Evolutionary conservation across 2,888 invertebrate genomes (phyloP).

Genomic region (Schizotus pectinicornis): DNA sequence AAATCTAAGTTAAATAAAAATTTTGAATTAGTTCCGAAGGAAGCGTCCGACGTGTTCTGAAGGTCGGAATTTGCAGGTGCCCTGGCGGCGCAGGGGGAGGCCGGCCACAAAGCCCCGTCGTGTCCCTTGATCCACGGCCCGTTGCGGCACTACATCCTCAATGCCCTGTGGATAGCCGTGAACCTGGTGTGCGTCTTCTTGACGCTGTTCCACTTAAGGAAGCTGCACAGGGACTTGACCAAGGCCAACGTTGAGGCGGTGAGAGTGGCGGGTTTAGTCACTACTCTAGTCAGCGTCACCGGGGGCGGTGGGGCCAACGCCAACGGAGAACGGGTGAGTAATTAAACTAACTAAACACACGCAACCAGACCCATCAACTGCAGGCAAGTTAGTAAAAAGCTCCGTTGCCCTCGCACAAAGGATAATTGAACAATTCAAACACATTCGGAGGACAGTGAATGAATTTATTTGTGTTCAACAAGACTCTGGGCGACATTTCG

Average conservation of each 20-base stretch:
- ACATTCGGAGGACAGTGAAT: no score
- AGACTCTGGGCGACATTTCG: no score
- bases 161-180: slow-evolving; percentile 88
- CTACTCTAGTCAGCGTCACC: slow-evolving; percentile 82
- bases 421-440: neutral
- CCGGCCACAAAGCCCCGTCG: slow-evolving; percentile 78
- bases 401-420: neutral
- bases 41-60: no score
- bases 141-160: slow-evolving; percentile 87
- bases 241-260: slow-evolving; percentile 86
- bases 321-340: slow-evolving; percentile 45
- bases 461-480: no score
- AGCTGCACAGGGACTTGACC: slow-evolving; percentile 80
- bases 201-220: slow-evolving; percentile 82
- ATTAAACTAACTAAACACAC: slow-evolving; percentile 7
- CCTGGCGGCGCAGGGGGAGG: slow-evolving; percentile 79
- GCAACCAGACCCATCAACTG: slow-evolving; percentile 14
- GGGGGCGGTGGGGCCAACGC: slow-evolving; percentile 65
- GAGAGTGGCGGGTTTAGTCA: slow-evolving; percentile 80
- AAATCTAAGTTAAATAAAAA: neutral
- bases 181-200: slow-evolving; percentile 85
- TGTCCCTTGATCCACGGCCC: slow-evolving; percentile 88
- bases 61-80: slow-evolving; percentile 64
- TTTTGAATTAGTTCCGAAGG: no score
- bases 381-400: slow-evolving; percentile 12